These are phyloP conservation scores for Urocitellus parryii DNA, from an alignment of 2,113 vertebrate genomes.

Conservation along the genomic window DNA sequence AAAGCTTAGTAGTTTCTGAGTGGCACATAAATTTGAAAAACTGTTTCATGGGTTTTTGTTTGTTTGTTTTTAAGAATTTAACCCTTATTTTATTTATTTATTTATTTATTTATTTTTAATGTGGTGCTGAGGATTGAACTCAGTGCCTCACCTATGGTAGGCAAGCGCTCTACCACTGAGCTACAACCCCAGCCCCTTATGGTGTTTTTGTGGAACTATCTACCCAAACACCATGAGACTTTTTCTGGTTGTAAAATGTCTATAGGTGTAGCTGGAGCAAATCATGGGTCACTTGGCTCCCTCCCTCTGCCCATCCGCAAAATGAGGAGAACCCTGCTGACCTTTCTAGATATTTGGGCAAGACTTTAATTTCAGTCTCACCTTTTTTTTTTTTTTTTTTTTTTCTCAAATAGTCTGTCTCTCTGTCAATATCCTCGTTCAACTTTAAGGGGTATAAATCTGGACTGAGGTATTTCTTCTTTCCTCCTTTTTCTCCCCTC, in stretches of 20 bases:
- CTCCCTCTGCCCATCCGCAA: not conserved
- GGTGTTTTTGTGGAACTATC: not conserved
- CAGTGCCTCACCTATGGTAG: no score
- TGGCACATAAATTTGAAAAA: conserved; percentile 46
- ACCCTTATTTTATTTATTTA: no score
- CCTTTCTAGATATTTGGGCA: not conserved
- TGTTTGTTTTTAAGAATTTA: no score
- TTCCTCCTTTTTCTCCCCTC: no score
- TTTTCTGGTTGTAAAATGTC: not conserved
- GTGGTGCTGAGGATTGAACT: no score
- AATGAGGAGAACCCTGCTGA: not conserved
- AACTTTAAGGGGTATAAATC: not conserved
- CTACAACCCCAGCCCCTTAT: not conserved
- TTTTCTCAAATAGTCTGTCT: not conserved
- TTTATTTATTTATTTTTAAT: no score
- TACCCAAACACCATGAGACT: not conserved
- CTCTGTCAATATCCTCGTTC: not conserved
- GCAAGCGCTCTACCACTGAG: no score
- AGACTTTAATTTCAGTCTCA: not conserved
- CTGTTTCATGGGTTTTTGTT: not conserved
- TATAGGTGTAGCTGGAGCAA: not conserved
- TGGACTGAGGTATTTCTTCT: not conserved
- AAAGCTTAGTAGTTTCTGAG: conserved; percentile 17
- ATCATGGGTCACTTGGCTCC: not conserved
- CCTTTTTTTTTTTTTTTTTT: no score